phyloP scores from a whole-genome alignment of 2,888 invertebrate genomes.

The Orthonevra nobilis region DNA sequence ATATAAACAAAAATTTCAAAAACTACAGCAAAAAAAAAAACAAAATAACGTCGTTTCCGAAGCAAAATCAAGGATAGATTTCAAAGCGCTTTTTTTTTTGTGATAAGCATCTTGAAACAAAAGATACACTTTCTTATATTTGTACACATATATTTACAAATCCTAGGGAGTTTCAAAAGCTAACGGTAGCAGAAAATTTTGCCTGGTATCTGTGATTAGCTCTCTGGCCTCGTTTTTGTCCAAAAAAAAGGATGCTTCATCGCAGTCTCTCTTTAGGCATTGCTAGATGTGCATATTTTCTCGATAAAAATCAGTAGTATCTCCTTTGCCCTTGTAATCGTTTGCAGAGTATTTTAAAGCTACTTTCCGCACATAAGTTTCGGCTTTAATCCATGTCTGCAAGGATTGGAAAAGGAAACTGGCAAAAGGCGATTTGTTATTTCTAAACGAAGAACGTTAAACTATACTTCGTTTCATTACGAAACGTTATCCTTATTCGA shows the following conservation, averaged over 20 bases:
- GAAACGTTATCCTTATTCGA: not conserved
- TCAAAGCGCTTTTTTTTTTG: slow-evolving; percentile 10
- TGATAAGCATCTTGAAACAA: slow-evolving; percentile 16
- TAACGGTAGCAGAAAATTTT: not conserved
- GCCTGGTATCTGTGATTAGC: not conserved
- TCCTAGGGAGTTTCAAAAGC: not conserved
- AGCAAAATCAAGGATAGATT: not conserved
- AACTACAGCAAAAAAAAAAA: too few relatives aligned
- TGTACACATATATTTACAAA: too few relatives aligned
- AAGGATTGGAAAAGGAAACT: not conserved
- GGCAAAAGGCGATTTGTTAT: not conserved
- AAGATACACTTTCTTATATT: not conserved
- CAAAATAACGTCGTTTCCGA: not conserved
- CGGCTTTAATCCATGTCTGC: slow-evolving; percentile 2
- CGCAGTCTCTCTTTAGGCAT: not conserved
- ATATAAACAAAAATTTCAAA: slow-evolving; percentile 13
- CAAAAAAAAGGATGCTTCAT: not conserved
- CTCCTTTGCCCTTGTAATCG: slow-evolving; percentile 32
- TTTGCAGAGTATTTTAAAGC: not conserved
- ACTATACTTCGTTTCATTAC: not conserved
- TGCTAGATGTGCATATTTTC: slow-evolving; percentile 22
- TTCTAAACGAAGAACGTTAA: too few relatives aligned
- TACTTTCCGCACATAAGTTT: not conserved
- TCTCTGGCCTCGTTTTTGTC: not conserved
- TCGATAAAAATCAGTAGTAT: slow-evolving; percentile 30